Evolutionary conservation across 2,797 vertebrate species (phyloP).

Genomic region (Anguilla marmorata): DNA sequence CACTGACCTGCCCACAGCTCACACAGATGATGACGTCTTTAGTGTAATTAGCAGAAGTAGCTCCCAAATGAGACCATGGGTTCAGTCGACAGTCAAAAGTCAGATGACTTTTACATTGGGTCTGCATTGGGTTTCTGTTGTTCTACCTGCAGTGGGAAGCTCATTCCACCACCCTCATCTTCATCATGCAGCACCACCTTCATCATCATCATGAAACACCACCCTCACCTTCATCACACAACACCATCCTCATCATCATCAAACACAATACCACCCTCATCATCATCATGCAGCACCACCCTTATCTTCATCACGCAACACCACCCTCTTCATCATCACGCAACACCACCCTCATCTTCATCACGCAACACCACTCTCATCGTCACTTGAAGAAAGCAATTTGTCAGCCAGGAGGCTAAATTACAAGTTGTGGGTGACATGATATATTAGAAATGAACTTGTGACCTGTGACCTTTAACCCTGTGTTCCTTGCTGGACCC

Average conservation of each 20-base stretch:
- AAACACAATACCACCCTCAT: no score
- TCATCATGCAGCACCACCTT: not conserved
- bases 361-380: not conserved
- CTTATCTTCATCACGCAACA: no score
- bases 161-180: not conserved
- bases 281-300: no score
- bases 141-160: not conserved
- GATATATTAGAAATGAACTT: constrained; percentile 14
- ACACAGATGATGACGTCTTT: no score
- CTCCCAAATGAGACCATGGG: not conserved
- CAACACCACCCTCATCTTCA: not conserved
- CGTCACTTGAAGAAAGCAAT: not conserved
- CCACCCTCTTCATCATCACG: no score
- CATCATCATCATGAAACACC: no score
- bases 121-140: no score
- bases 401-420: not conserved
- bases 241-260: no score
- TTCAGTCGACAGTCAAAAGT: not conserved
- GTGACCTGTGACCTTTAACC: constrained; percentile 17
- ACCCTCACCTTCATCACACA: no score
- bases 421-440: not conserved
- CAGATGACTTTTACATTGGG: not conserved
- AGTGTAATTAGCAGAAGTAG: not conserved
- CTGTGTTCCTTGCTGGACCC: not conserved
- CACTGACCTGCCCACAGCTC: no score